These are phyloP conservation scores for Oxyteleia sp. DNA, from an alignment of 2,888 invertebrate species.

Conservation along the genomic window DNA sequence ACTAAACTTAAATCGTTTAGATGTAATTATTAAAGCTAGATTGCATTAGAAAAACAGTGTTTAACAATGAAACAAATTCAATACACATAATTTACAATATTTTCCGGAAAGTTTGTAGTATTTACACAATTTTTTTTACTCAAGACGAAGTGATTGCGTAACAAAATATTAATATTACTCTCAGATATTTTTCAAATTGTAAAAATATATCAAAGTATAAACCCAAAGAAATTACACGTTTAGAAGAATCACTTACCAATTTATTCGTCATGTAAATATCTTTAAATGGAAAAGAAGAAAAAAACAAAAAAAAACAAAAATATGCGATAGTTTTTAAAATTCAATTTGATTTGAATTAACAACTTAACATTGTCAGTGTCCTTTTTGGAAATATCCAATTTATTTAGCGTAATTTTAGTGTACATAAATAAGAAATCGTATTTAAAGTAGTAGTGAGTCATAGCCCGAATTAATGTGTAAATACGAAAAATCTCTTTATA, in stretches of 20 bases:
- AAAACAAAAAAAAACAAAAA: constrained; percentile 46
- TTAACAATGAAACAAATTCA: too few species aligned
- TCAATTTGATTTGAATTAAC: constrained; percentile 9
- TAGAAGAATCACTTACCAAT: constrained; percentile 13
- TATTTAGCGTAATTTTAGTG: constrained; percentile 37
- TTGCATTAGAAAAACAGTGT: not conserved
- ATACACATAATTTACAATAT: too few species aligned
- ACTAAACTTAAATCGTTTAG: not conserved
- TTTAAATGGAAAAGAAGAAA: constrained; percentile 6
- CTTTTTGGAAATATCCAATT: constrained; percentile 24
- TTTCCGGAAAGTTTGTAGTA: not conserved
- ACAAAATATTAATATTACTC: constrained; percentile 5
- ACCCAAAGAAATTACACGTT: constrained; percentile 24
- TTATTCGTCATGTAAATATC: constrained; percentile 51
- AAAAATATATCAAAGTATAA: constrained; percentile 12
- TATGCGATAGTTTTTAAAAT: constrained; percentile 22
- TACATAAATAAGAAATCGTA: constrained; percentile 25
- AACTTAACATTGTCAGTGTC: constrained; percentile 22
- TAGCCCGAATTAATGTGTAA: constrained; percentile 53
- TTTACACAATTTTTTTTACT: constrained; percentile 17
- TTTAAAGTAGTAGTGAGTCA: constrained; percentile 26
- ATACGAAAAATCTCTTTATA: constrained; percentile 59
- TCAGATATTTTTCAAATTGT: constrained; percentile 25
- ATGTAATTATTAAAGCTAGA: not conserved
- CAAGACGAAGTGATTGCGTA: constrained; percentile 13